Base-by-base conservation (phyloP, 2,888 invertebrate species). In the Hirtodrosophila cameraria region DNA sequence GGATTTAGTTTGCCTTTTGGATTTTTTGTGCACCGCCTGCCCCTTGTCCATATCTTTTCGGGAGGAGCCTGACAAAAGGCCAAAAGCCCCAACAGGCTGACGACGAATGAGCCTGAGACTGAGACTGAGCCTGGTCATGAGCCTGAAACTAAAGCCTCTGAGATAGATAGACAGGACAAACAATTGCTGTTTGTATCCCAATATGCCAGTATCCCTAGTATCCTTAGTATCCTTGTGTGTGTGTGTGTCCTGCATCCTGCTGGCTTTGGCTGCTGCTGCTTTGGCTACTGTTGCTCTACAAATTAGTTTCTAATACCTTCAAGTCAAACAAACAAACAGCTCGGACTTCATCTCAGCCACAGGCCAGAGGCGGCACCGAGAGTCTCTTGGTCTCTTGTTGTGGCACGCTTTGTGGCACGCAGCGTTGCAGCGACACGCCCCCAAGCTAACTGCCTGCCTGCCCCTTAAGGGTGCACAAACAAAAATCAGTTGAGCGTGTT, bases 231-330 rank as follows among this genome's bases (percentile, higher is more conserved):
- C n/a, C n/a, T n/a, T n/a, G n/a, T n/a, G n/a, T n/a, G n/a, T n/a
- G n/a, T n/a, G n/a, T n/a, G n/a, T n/a, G n/a, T n/a, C n/a, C 8
- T 23, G 23, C 11, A 18, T 31, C 20, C 33, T 15, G 6, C 39
- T 18, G 7, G 39, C 36, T 23, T 15, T 71, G n/a, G n/a, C n/a
- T n/a, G 41, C 36, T 28, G 53, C 48, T 59, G 42, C 53, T 41
- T 46, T 50, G 42, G 50, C 65, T 77, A 69, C 69, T 75, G 70
- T 41, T 65, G 61, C 61, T 66, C 58, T 65, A 85, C 86, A 83
- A 83, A 83, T 83, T 83, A 83, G 82, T 87, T 87, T 87, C 87
- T 87, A 83, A 83, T 83, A 83, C 87, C 82, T 87, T 82, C 76
- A 87, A 82, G 87, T 87, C 82, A 82, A 82, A 86, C 81, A 84